Evolutionary conservation across 2,797 vertebrate genomes (phyloP), one percentile per base, ranked within the genome.

Genomic region (Manis pentadactyla): DNA sequence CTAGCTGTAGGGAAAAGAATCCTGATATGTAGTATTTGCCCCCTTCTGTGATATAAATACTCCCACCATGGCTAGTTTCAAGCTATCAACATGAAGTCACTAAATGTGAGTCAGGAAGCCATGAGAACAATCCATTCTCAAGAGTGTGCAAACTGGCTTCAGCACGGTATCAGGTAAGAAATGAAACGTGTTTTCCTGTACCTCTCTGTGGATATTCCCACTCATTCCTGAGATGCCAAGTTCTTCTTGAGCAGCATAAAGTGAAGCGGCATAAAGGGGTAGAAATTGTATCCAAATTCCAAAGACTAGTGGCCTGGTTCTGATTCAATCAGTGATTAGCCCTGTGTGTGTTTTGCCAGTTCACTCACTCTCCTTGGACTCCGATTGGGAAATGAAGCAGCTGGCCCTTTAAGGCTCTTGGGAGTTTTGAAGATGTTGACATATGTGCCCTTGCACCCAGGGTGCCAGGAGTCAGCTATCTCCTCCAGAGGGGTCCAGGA

Each of bases 351-450:
- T 63, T 94, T 91, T 74, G 73, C 29, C 25, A 73, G 66, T 31
- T 81, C 18, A 12, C 49, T 93, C 75, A 42, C 75, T 82, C 79
- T 93, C 34, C 79, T 37, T 91, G 83, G 69, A 51, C 46, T 17
- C 11, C 2, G 0, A 39, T 37, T 77, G 49, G 29, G 34, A 74
- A 91, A 90, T 19, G 66, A 81, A 49, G 78, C 81, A 73, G 87
- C 91, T 94, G 79, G 74, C 75, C 55, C 94, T 95, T 96, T 96
- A 96, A 96, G 75, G 59, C 61, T 94, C 82, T 90, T 68, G 59
- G 69, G 61, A 25, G 34, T 19, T 31, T 46, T 55, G 57, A 34
- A 21, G 82, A 61, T 29, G 27, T 74, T 42, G n/a, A 46, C 46
- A 46, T 46, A 46, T 21, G 75, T 63, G 63, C 34, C 7, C 46